Percentiles rank a stretch among this genome's conserved stretches.
Evolutionary conservation across 2,113 vertebrate species (phyloP).

Genomic region (Anarhynchus alexandrinus): DNA sequence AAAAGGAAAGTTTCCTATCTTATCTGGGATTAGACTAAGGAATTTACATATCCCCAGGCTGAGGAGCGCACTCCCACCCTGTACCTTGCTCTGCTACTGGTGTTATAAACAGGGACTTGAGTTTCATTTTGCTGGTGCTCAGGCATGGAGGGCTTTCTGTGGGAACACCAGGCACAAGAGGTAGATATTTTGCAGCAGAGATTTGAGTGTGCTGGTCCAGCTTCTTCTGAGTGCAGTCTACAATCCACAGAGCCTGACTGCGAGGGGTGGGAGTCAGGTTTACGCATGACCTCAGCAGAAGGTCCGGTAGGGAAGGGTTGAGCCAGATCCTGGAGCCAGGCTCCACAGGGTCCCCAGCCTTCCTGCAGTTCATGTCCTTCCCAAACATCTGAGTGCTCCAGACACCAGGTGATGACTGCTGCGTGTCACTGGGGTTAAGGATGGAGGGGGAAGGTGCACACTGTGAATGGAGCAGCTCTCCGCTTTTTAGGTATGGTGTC

Average conservation of each 20-base stretch:
- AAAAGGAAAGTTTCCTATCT: background rate
- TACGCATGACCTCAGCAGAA: background rate
- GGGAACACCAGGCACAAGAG: background rate
- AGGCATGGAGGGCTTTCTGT: background rate
- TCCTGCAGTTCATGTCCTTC: background rate
- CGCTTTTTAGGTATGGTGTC: background rate
- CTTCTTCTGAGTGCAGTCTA: background rate
- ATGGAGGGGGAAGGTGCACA: background rate
- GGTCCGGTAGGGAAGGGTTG: background rate
- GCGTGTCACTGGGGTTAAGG: background rate
- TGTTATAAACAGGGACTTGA: background rate
- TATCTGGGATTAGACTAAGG: background rate
- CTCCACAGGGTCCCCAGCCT: background rate
- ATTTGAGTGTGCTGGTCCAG: background rate
- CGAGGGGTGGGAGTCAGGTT: background rate
- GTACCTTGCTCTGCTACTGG: background rate
- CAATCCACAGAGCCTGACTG: background rate
- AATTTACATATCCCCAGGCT: background rate
- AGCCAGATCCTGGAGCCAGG: background rate
- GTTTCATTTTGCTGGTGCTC: background rate
- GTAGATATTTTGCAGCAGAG: background rate
- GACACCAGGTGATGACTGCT: background rate
- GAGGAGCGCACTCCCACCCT: background rate
- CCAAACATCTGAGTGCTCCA: background rate
- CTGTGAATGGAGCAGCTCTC: background rate